phyloP scores from a whole-genome alignment of 2,113 vertebrate genomes.

The Xerus inauris region DNA sequence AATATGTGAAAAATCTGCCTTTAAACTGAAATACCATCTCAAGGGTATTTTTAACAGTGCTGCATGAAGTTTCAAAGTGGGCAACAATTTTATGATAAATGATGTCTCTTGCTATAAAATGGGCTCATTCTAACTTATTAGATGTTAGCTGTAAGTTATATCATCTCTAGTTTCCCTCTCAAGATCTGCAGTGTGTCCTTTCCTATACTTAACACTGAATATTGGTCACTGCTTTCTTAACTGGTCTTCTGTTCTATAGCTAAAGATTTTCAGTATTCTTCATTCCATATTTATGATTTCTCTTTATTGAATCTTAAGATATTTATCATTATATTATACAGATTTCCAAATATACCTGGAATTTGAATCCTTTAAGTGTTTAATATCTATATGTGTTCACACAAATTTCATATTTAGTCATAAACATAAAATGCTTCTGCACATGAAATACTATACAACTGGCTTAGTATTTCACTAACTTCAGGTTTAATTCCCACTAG shows the following conservation, averaged over 20 bases:
- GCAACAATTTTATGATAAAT: neutral
- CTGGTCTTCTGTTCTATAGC: neutral
- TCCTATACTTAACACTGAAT: neutral
- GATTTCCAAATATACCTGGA: neutral
- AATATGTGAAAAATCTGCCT: neutral
- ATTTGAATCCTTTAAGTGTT: conserved; percentile 2
- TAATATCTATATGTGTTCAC: neutral
- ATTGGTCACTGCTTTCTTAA: neutral
- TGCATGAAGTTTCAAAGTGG: neutral
- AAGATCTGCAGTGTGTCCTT: neutral
- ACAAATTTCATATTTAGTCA: conserved; percentile 25
- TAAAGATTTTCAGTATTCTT: conserved; percentile 28
- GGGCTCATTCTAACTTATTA: neutral
- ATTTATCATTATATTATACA: neutral
- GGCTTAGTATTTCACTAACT: conserved; percentile 29
- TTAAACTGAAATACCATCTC: conserved; percentile 29
- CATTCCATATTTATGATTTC: neutral
- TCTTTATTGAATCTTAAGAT: neutral
- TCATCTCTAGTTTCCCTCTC: neutral
- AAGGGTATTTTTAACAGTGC: neutral
- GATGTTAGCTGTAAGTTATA: neutral
- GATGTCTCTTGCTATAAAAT: neutral
- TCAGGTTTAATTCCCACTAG: conserved; percentile 45
- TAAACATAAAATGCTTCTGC: conserved; percentile 14
- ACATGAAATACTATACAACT: neutral